phyloP scores from a whole-genome alignment of 2,888 invertebrate genomes.

The Napeogenes inachia region DNA sequence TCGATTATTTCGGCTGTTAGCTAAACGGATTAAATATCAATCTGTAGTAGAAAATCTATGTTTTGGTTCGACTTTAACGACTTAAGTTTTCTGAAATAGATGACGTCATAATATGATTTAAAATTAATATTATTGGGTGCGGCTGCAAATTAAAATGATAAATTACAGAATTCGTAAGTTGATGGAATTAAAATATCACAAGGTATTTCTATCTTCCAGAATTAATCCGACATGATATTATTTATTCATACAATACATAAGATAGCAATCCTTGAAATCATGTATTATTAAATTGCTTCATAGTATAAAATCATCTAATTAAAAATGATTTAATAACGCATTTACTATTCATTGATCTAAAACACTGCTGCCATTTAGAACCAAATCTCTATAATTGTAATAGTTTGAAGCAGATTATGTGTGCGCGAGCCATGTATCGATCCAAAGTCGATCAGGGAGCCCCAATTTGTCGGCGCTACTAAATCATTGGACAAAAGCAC shows the following conservation, averaged over 20 bases:
- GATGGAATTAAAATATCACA: too few species aligned
- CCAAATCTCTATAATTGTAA: constrained; percentile 67
- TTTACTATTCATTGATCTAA: neutral
- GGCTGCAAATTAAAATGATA: neutral
- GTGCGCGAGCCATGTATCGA: constrained; percentile 43
- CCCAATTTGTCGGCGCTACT: constrained; percentile 72
- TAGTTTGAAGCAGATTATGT: constrained; percentile 58
- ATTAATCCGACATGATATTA: too few species aligned
- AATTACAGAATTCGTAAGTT: too few species aligned
- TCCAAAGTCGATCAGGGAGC: constrained; percentile 48
- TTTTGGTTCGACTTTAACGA: too few species aligned
- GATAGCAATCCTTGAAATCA: too few species aligned
- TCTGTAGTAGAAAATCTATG: too few species aligned
- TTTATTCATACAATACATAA: too few species aligned
- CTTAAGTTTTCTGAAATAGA: neutral
- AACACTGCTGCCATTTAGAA: constrained; percentile 53
- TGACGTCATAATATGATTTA: constrained; percentile 7
- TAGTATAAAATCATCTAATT: neutral
- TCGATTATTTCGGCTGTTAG: constrained; percentile 43
- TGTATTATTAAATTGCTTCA: too few species aligned
- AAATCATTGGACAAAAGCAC: constrained; percentile 73
- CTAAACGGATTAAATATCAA: too few species aligned
- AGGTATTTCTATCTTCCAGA: too few species aligned
- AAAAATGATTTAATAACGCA: neutral
- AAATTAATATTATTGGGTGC: neutral